Percentiles rank a stretch among this genome's conserved stretches.
Evolutionary conservation across 2,797 vertebrate species (phyloP).

Genomic region (Peromyscus melanophrys): DNA sequence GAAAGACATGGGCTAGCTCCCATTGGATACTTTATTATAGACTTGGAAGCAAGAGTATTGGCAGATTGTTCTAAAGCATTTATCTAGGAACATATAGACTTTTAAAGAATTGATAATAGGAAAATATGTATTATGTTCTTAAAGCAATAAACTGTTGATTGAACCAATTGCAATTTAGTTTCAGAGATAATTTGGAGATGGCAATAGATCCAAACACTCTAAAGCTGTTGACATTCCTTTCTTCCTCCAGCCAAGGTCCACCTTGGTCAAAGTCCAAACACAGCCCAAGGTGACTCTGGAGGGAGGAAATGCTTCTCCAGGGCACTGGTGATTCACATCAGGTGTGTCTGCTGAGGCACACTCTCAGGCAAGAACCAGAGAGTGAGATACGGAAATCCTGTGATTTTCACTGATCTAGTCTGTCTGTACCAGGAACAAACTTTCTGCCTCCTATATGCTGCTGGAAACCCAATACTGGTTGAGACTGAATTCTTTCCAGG

Average conservation of each 20-base stretch:
- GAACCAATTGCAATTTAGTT: conserved; percentile 75
- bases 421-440: neutral
- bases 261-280: neutral
- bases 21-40: neutral
- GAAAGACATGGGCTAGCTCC: conserved; percentile 50
- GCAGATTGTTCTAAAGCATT: conserved; percentile 37
- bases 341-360: neutral
- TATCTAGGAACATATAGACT: conserved; percentile 70
- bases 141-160: conserved; percentile 81
- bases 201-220: neutral
- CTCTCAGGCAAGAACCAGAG: neutral
- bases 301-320: neutral
- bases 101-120: conserved; percentile 65
- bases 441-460: neutral
- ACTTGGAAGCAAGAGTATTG: conserved; percentile 61
- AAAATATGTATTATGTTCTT: conserved; percentile 66
- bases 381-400: neutral
- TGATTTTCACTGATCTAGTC: neutral
- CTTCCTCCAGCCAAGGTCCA: conserved; percentile 7
- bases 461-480: conserved; percentile 42
- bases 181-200: conserved; percentile 69
- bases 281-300: neutral
- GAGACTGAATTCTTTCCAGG: conserved; percentile 22
- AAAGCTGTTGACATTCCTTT: neutral
- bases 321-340: neutral